Conservation (phyloP, 2,888 invertebrate species). For the Chrysomela aeneicollis region DNA sequence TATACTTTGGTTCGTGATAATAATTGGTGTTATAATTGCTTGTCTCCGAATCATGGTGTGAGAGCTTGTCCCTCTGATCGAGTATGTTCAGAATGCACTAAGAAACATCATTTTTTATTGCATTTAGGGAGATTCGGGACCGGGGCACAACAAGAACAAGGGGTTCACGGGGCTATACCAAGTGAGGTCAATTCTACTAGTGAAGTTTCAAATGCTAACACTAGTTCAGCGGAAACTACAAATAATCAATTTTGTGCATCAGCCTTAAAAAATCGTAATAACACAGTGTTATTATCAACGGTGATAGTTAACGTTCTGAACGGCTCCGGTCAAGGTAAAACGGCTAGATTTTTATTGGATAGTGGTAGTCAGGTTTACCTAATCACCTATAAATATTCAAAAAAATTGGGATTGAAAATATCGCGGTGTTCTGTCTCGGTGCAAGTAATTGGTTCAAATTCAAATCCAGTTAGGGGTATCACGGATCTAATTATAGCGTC, state of each 20-base stretch:
- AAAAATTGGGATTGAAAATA: background rate
- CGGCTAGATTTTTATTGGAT: constrained; percentile 3
- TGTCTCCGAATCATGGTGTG: background rate
- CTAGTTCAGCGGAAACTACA: background rate
- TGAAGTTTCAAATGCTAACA: background rate
- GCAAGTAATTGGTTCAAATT: background rate
- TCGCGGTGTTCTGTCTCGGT: background rate
- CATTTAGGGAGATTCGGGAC: background rate
- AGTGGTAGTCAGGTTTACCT: background rate
- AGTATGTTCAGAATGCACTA: constrained; percentile 1
- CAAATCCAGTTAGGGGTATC: background rate
- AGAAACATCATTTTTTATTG: background rate
- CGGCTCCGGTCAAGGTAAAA: background rate
- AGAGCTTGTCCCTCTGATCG: background rate
- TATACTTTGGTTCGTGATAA: background rate
- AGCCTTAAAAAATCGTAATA: background rate
- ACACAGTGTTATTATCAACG: constrained; percentile 5
- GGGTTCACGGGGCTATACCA: background rate
- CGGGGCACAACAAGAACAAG: background rate
- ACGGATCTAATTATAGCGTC: background rate
- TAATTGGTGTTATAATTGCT: constrained; percentile 8
- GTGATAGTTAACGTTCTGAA: background rate
- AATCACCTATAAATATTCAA: background rate
- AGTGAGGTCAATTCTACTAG: background rate
- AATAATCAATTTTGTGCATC: constrained; percentile 1